Conservation (phyloP, 2,888 invertebrate species). For the Erebia aethiops region DNA sequence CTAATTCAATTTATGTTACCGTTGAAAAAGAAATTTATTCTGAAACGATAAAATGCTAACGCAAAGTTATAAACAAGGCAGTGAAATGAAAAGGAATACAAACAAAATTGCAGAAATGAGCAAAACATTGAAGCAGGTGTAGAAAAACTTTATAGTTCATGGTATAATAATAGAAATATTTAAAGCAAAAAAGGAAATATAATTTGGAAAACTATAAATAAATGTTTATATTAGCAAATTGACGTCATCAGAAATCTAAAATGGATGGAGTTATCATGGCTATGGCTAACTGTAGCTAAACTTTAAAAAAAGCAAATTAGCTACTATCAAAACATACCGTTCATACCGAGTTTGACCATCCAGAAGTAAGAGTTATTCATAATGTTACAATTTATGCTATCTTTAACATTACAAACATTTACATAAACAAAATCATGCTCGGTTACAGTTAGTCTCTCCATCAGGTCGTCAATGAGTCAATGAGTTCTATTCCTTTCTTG, state of each 20-base stretch:
- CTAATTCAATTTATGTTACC: slow-evolving; percentile 19
- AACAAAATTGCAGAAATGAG: not conserved
- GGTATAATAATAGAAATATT: not conserved
- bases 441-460: slow-evolving; percentile 72
- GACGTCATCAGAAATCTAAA: too few species aligned
- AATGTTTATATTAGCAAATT: too few species aligned
- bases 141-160: not conserved
- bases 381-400: not conserved
- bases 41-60: not conserved
- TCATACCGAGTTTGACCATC: not conserved
- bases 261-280: too few species aligned
- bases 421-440: slow-evolving; percentile 21
- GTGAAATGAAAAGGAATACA: slow-evolving; percentile 1
- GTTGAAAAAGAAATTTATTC: slow-evolving; percentile 4
- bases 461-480: slow-evolving; percentile 58
- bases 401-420: not conserved
- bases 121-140: not conserved
- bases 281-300: too few species aligned
- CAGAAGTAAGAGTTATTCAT: not conserved
- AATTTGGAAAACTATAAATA: too few species aligned
- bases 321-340: too few species aligned
- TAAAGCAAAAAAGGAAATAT: too few species aligned
- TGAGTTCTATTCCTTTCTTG: slow-evolving; percentile 57
- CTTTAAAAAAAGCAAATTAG: too few species aligned
- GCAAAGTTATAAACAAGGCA: not conserved